These are phyloP conservation scores for Sebastes baramenuke DNA, from an alignment of 2,797 vertebrate genomes.

Conservation along the genomic window DNA sequence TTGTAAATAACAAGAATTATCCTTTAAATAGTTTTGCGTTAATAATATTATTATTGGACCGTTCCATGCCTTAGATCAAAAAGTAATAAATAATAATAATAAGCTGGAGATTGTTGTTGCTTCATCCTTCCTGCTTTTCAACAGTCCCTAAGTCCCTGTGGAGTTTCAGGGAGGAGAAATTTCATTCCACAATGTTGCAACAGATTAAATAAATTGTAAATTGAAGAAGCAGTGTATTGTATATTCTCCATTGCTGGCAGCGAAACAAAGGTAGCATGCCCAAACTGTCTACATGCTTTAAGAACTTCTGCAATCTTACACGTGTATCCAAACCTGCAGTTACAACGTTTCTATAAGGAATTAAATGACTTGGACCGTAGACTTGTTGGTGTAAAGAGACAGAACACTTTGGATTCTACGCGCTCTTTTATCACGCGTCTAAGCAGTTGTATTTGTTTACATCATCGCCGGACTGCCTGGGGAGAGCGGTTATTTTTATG, in stretches of 20 bases:
- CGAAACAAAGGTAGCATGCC: neutral
- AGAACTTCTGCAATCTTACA: slow-evolving; percentile 15
- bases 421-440: slow-evolving; percentile 48
- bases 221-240: slow-evolving; percentile 16
- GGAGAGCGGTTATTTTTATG: slow-evolving; percentile 75
- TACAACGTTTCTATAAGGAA: slow-evolving; percentile 4
- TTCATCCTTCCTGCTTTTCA: slow-evolving; percentile 58
- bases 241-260: slow-evolving; percentile 3
- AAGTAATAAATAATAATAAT: neutral
- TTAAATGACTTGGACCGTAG: slow-evolving; percentile 35
- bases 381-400: slow-evolving; percentile 38
- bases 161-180: slow-evolving; percentile 40
- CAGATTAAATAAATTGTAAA: slow-evolving; percentile 48
- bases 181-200: slow-evolving; percentile 50
- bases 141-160: slow-evolving; percentile 36
- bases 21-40: neutral
- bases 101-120: slow-evolving; percentile 30
- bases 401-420: slow-evolving; percentile 46
- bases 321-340: slow-evolving; percentile 7
- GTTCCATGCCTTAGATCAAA: slow-evolving; percentile 29
- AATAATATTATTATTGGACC: slow-evolving; percentile 15
- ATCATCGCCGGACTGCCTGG: slow-evolving; percentile 65
- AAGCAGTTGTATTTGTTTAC: slow-evolving; percentile 77
- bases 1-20: neutral
- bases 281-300: slow-evolving; percentile 22